Percentiles rank a stretch among this genome's conserved stretches.
These are phyloP conservation scores for Meloidogyne chitwoodi DNA, from an alignment of 1,140 invertebrate genomes.

Conservation along the genomic window DNA sequence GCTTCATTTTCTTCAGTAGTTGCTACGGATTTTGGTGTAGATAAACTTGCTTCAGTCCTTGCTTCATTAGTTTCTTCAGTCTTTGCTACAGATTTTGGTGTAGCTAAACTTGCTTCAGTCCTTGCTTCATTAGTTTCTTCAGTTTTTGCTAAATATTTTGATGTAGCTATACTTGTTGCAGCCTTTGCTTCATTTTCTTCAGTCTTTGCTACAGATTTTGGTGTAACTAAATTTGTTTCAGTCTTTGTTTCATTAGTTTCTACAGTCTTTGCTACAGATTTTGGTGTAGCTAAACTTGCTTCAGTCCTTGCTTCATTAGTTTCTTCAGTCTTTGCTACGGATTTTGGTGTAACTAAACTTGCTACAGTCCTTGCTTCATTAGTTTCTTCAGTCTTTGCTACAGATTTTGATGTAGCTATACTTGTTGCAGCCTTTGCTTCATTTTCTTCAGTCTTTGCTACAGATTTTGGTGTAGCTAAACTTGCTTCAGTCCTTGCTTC, in stretches of 20 bases:
- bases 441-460: no score
- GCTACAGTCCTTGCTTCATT: background rate
- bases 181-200: background rate
- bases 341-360: background rate
- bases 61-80: background rate
- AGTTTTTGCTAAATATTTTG: no score
- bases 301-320: background rate
- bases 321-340: background rate
- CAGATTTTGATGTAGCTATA: background rate
- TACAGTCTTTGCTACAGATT: no score
- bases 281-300: background rate
- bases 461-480: no score
- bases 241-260: no score
- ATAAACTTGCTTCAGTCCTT: background rate
- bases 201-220: no score
- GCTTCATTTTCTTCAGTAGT: background rate
- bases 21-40: no score
- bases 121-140: no score
- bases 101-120: no score
- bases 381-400: background rate
- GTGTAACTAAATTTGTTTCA: no score
- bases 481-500: background rate
- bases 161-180: no score
- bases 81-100: no score
- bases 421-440: background rate